These are phyloP conservation scores for Camelus bactrianus DNA, from an alignment of 2,113 vertebrate genomes.

Conservation along the genomic window DNA sequence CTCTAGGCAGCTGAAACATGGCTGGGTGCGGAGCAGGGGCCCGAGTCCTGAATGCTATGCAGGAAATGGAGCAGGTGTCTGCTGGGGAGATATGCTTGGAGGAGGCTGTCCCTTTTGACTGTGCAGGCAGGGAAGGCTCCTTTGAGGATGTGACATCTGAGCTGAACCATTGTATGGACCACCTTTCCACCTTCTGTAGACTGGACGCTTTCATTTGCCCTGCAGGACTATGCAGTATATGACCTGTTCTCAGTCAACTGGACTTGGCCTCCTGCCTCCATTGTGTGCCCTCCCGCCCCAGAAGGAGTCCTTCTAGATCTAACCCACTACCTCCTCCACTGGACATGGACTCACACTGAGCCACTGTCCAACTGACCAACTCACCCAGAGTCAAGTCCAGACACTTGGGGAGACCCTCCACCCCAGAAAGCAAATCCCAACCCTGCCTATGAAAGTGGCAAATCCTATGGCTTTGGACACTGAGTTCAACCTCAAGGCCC, in stretches of 20 bases:
- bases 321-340: not conserved
- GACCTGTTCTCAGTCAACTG: not conserved
- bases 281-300: not conserved
- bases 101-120: not conserved
- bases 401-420: not conserved
- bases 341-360: not conserved
- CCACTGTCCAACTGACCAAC: not conserved
- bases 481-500: too few species aligned
- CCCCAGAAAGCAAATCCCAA: not conserved
- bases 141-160: not conserved
- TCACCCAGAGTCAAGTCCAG: not conserved
- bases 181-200: not conserved
- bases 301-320: not conserved
- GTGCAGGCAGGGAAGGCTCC: not conserved
- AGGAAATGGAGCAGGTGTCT: not conserved
- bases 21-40: too few species aligned
- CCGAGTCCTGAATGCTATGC: not conserved
- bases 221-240: not conserved
- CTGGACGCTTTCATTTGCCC: not conserved
- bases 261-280: not conserved
- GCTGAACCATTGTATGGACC: not conserved
- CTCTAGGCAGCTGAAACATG: too few species aligned
- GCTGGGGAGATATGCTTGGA: not conserved
- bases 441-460: too few species aligned
- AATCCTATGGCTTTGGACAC: too few species aligned